A percentile compares a stretch with the other conserved stretches of the same genome.
phyloP scores from a whole-genome alignment of 2,888 invertebrate genomes.

The Rhorus exstirpatorius region DNA sequence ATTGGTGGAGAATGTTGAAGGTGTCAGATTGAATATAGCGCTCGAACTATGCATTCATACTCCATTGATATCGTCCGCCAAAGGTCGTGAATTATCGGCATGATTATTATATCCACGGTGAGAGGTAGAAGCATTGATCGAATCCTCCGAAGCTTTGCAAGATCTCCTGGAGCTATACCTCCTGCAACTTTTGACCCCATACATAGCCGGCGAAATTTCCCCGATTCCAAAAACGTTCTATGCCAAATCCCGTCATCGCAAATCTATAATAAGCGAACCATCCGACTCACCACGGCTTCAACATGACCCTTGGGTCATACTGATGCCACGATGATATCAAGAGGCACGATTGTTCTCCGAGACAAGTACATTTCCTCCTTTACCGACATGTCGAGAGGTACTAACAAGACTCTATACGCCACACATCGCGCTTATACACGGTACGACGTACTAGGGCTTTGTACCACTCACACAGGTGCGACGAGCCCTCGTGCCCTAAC shows the following conservation, averaged over 20 bases:
- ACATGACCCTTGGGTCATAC: not conserved
- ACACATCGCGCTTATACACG: too few species aligned
- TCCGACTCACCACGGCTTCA: slow-evolving; percentile 17
- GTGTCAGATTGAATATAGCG: slow-evolving; percentile 30
- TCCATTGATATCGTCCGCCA: slow-evolving; percentile 56
- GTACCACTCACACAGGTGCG: too few species aligned
- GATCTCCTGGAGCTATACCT: not conserved
- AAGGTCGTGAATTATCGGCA: slow-evolving; percentile 55
- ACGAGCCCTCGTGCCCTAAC: too few species aligned
- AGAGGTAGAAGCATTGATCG: slow-evolving; percentile 10
- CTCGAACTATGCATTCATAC: slow-evolving; percentile 61
- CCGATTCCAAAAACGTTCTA: slow-evolving; percentile 3
- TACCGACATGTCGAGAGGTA: too few species aligned
- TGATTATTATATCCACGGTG: slow-evolving; percentile 41
- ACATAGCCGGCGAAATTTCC: slow-evolving; percentile 39
- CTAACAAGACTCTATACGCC: too few species aligned
- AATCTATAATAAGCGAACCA: slow-evolving; percentile 39
- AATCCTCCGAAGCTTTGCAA: slow-evolving; percentile 28
- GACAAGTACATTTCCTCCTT: too few species aligned
- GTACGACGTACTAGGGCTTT: too few species aligned
- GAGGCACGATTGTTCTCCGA: too few species aligned
- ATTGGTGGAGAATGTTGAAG: slow-evolving; percentile 1
- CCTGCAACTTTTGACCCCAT: slow-evolving; percentile 24
- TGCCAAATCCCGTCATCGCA: slow-evolving; percentile 48
- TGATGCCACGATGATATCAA: too few species aligned